These are phyloP conservation scores for Elaphurus davidianus DNA, from an alignment of 2,113 vertebrate species.

Conservation along the genomic window DNA sequence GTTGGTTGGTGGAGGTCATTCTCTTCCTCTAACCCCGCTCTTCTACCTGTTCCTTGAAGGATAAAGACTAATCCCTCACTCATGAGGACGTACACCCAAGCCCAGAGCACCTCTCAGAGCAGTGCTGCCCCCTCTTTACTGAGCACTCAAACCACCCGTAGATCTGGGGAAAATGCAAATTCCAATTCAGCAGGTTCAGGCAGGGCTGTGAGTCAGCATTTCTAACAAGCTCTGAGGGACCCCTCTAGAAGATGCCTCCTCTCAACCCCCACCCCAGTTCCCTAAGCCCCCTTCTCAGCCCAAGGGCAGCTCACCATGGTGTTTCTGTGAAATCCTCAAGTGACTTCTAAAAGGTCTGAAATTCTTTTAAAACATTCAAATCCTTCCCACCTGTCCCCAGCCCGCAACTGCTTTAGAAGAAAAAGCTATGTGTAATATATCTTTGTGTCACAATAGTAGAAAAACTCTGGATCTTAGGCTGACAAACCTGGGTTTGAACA, in stretches of 20 bases:
- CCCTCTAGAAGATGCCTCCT: neutral
- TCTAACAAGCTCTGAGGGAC: neutral
- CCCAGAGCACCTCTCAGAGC: neutral
- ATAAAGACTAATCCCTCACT: neutral
- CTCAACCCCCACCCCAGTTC: neutral
- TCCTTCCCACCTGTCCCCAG: neutral
- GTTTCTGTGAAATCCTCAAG: neutral
- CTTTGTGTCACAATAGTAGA: neutral
- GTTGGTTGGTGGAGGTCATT: neutral
- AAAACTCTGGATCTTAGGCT: neutral
- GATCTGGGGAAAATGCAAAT: neutral
- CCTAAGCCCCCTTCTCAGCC: neutral
- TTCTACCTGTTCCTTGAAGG: neutral
- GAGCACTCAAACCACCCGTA: neutral
- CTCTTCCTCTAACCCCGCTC: neutral
- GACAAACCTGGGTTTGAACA: neutral
- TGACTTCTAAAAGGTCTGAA: neutral
- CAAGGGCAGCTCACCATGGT: neutral
- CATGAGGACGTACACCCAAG: neutral
- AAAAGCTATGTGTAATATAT: neutral
- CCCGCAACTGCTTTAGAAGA: neutral
- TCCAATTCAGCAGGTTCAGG: neutral
- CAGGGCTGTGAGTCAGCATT: neutral
- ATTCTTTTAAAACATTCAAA: neutral
- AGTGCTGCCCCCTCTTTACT: neutral